Evolutionary conservation across 2,113 vertebrate species (phyloP), one percentile per base, ranked within the genome.

Genomic region (Oncorhynchus tshawytscha): DNA sequence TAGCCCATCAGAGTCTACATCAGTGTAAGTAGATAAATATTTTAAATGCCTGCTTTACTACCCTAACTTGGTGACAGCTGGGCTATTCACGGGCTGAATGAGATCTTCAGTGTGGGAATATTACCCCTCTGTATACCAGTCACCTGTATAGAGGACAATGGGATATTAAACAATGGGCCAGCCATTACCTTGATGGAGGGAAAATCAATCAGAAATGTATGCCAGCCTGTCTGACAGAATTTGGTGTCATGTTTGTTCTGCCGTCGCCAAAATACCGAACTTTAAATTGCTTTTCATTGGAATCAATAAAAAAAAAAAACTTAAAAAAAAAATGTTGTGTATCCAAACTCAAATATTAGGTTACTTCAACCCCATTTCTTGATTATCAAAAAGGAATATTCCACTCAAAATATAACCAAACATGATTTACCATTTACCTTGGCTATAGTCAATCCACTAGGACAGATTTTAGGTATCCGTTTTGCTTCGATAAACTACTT

Each of bases 11-110:
- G 75, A 82, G 62, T 66, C 78, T 57, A 57, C 60, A 57, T 48
- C 73, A 48, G 71, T 74, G 84, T 82, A 82, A 84, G 82, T 78
- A 67, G 72, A 82, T 72, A 74, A 62, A 51, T 69, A 70, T 39
- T 57, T 45, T 72, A 67, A 16, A 66, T 24, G 72, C 67, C 66
- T 65, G 77, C 76, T 25, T 48, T 48, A 20, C 27, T 39, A 70
- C 64, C 59, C 49, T 79, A 71, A 71, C 64, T 72, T 39, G 67
- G 71, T 70, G 67, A 70, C 64, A 70, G 57, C 9, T 71, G 68
- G 70, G 67, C 64, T 62, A 39, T 48, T 60, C 66, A 54, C 34
- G 67, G 70, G 78, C 65, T 72, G 45, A 78, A 67, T 48, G 71
- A 76, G 74, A 64, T 73, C 18, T 70, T 45, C 13, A 25, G 65